Evolutionary conservation across 2,113 vertebrate species (phyloP).

Genomic region (Jacana jacana): DNA sequence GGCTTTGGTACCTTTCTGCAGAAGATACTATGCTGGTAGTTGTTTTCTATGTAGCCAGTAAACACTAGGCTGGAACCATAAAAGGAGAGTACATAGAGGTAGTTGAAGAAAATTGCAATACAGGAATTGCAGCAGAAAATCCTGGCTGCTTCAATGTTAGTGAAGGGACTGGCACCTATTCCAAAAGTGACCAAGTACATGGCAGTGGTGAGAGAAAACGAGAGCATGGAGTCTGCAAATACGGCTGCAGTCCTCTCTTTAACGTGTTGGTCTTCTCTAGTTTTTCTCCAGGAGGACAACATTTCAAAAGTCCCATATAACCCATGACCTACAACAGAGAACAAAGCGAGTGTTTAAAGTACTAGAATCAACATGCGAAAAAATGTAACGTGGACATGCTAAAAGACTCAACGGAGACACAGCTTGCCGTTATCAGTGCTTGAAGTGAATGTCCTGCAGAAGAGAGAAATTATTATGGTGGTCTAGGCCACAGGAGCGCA

Average conservation of each 20-base stretch:
- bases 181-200: conserved; percentile 97
- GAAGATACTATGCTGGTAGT: conserved; percentile 97
- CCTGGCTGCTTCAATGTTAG: conserved; percentile 98
- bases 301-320: conserved; percentile 98
- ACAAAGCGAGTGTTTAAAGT: conserved; percentile 63
- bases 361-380: not conserved
- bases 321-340: conserved; percentile 91
- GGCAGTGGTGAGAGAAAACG: conserved; percentile 95
- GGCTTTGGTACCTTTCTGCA: conserved; percentile 95
- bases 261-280: conserved; percentile 96
- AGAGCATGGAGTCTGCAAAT: conserved; percentile 96
- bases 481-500: not conserved
- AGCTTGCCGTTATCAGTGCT: not conserved
- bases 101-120: conserved; percentile 93
- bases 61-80: conserved; percentile 98
- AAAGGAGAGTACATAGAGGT: conserved; percentile 97
- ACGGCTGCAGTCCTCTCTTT: conserved; percentile 96
- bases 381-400: not conserved
- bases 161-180: conserved; percentile 97
- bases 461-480: not conserved
- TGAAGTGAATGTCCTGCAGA: not conserved
- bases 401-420: not conserved
- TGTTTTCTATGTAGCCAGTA: conserved; percentile 97
- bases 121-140: conserved; percentile 97
- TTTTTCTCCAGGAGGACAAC: conserved; percentile 97